phyloP scores from a whole-genome alignment of 2,113 vertebrate species.

The Burhinus oedicnemus region DNA sequence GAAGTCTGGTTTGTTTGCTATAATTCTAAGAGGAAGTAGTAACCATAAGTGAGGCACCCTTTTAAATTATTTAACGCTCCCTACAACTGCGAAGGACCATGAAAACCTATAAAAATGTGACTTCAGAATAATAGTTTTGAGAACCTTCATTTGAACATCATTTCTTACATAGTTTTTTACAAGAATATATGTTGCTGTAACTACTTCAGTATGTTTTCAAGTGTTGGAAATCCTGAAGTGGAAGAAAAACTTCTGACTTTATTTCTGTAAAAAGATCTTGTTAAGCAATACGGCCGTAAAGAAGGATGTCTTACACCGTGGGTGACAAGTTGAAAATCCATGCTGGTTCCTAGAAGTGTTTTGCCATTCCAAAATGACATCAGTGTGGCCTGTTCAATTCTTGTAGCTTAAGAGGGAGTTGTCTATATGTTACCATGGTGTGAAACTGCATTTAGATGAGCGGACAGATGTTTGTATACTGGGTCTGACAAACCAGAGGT shows the following conservation, averaged over 20 bases:
- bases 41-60: not conserved
- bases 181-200: not conserved
- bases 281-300: not conserved
- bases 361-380: not conserved
- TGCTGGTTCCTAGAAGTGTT: not conserved
- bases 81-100: not conserved
- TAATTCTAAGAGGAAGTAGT: not conserved
- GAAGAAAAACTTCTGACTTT: not conserved
- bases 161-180: not conserved
- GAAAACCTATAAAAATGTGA: not conserved
- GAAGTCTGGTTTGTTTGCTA: not conserved
- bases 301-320: not conserved
- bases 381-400: fast-evolving
- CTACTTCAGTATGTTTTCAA: not conserved
- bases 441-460: not conserved
- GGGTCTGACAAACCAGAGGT: not conserved
- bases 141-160: not conserved
- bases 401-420: not conserved
- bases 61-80: not conserved
- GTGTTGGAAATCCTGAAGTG: not conserved
- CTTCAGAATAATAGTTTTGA: not conserved
- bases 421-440: fast-evolving
- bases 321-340: not conserved
- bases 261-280: not conserved
- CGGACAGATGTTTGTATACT: fast-evolving